Evolutionary conservation across 2,888 invertebrate species (phyloP).

Genomic region (Orgyia antiqua): DNA sequence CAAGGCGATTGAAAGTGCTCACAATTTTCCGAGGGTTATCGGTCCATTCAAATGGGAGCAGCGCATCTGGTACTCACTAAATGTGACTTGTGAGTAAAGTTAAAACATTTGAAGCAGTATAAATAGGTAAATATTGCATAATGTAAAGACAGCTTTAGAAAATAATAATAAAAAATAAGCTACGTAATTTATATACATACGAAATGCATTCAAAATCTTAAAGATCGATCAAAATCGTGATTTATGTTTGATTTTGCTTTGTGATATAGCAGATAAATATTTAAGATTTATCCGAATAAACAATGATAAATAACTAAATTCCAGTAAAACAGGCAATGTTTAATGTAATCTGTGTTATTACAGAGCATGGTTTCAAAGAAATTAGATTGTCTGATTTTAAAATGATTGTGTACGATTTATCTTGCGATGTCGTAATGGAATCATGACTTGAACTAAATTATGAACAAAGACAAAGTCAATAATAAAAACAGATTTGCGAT

Average conservation of each 20-base stretch:
- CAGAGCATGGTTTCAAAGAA: constrained; percentile 16
- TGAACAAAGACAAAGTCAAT: constrained; percentile 3
- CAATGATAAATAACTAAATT: constrained; percentile 23
- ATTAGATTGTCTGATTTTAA: constrained; percentile 21
- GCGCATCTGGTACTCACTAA: constrained; percentile 21
- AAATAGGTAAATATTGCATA: too few species aligned
- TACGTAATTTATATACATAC: too few species aligned
- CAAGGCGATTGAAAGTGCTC: constrained; percentile 17
- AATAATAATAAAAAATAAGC: too few species aligned
- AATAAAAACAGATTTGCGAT: too few species aligned
- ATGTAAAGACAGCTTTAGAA: too few species aligned
- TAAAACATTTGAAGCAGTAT: too few species aligned
- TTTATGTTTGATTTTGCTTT: too few species aligned
- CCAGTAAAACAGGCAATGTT: constrained; percentile 15
- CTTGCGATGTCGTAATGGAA: constrained; percentile 5
- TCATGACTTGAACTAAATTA: background rate
- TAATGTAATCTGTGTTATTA: constrained; percentile 27
- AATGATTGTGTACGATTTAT: constrained; percentile 17
- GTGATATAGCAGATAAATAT: too few species aligned
- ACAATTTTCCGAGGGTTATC: constrained; percentile 23
- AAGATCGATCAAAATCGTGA: too few species aligned
- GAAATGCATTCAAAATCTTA: too few species aligned
- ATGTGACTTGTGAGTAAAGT: constrained; percentile 9
- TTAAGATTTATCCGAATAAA: constrained; percentile 22
- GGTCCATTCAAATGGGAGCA: constrained; percentile 23